Evolutionary conservation across 2,113 vertebrate species (phyloP), one percentile per base, ranked within the genome.

Genomic region (Canis aureus): DNA sequence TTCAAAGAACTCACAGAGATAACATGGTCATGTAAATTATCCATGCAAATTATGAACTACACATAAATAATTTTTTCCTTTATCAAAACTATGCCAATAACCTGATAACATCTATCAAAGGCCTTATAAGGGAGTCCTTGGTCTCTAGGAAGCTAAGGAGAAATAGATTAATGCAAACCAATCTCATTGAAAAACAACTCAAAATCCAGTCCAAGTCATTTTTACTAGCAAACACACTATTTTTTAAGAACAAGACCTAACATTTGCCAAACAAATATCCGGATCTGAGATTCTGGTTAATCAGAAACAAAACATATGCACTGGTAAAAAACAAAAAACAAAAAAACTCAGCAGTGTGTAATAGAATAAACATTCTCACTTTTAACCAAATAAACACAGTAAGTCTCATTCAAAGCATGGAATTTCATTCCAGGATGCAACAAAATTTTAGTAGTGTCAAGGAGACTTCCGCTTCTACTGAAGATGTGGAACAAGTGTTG

Each of bases 201-300:
- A 49, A 91, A 96, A 35, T 60, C 76, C 51, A 93, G 12, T 76
- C 81, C 27, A 20, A 64, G 92, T 29, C 49, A 84, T 91, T 93
- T 91, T 93, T 64, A 69, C 67, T 53, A 94, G 64, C 74, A 95
- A 88, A 88, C 13, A 93, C 9, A n/a, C 32, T 27, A 43, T 76
- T 89, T 96, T 87, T 73, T 27, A 23, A 81, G 94, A 96, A 80
- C 0, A 73, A 69, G 23, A 76, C 49, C 35, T 78, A 97, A 96
- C 27, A 86, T 89, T 83, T 97, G 59, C 53, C 91, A 95, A 78
- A 74, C 35, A 83, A 88, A 79, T 93, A 93, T 35, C 53, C 35
- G 15, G 8, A 89, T 84, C 43, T 78, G 32, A 84, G 13, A 91
- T 8, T 71, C 29, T 20, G 22, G 38, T 89, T 92, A 79, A 67